Conservation (phyloP, 2,888 invertebrate species). For the Drosophila kanekoi region DNA sequence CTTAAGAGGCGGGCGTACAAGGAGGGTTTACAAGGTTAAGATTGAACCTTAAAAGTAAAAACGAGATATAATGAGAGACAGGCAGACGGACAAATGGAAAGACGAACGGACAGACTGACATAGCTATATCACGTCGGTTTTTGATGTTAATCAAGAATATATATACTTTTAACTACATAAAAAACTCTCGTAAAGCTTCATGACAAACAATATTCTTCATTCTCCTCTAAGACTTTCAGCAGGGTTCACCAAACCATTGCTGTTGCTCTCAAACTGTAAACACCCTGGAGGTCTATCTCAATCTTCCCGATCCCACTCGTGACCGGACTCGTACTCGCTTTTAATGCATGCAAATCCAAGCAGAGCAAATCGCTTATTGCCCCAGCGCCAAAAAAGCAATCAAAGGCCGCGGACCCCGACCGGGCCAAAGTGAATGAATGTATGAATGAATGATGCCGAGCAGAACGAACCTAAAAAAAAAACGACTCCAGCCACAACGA, state of each 20-base stretch:
- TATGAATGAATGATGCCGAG: slow-evolving; percentile 55
- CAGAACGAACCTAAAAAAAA: slow-evolving; percentile 48
- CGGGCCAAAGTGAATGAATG: slow-evolving; percentile 40
- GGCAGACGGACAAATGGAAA: no score
- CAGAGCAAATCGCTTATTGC: slow-evolving; percentile 57
- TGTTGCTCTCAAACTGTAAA: slow-evolving; percentile 2
- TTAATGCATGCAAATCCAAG: slow-evolving; percentile 56
- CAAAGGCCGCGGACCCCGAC: slow-evolving; percentile 62
- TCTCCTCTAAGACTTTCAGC: no score
- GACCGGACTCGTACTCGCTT: slow-evolving; percentile 14
- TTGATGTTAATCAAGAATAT: no score
- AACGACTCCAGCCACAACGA: neutral
- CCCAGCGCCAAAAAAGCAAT: slow-evolving; percentile 59
- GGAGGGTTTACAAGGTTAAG: no score
- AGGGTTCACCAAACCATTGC: neutral
- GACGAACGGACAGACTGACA: no score
- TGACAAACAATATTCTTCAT: neutral
- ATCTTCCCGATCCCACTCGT: slow-evolving; percentile 10
- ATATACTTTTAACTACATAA: no score
- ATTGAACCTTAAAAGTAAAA: no score
- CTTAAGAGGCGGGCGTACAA: no score
- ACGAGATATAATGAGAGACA: no score
- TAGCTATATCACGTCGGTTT: no score
- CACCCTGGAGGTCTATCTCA: neutral
- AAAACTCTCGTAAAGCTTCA: no score